Evolutionary conservation across 2,888 invertebrate genomes (phyloP), one percentile per base, ranked within the genome.

Genomic region (Bruchidius siliquastri): DNA sequence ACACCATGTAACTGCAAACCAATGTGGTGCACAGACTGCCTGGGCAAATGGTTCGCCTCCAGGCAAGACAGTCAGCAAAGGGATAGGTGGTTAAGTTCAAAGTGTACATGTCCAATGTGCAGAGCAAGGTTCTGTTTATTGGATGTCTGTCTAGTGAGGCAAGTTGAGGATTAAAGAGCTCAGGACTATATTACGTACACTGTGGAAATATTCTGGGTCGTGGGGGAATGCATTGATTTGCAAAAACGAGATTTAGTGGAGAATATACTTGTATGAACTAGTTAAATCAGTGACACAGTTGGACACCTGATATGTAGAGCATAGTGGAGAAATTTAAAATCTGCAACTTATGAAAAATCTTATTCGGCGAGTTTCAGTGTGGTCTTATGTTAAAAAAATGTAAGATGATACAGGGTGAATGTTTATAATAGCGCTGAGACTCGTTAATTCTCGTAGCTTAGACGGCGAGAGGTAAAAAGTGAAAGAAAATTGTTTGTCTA

Each of bases 81-180:
- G 8, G 91, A 91, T 77, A 89, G 90, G 20, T 97, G 97, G 97
- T 88, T 97, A 75, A 88, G 91, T 67, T 92, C 92, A 10, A 94
- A 94, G 84, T 94, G 95, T 84, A 91, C 95, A 0, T 97, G 97
- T 86, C 97, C 97, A 8, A 93, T 96, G 82, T 97, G 97, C 83
- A 89, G 96, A 79, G 92, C 94, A 49, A 88, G 88, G 71, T 96
- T 96, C 88, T 97, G 97, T 84, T 86, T 97, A 79, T 89, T 94
- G 21, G 97, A 97, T 88, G 94, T 97, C 22, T 91, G 92, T 80
- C 71, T 76, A 69, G 69, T 49, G 13, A 49, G 49, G 49, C 49
- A 49, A 13, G 49, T 49, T 80, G 26, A 68, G 67, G 49, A 49
- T 49, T 49, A 49, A 13, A 49, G 49, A 49, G 49, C 18, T 49